phyloP scores from a whole-genome alignment of 2,797 vertebrate genomes.

The Loris lydekkerianus region DNA sequence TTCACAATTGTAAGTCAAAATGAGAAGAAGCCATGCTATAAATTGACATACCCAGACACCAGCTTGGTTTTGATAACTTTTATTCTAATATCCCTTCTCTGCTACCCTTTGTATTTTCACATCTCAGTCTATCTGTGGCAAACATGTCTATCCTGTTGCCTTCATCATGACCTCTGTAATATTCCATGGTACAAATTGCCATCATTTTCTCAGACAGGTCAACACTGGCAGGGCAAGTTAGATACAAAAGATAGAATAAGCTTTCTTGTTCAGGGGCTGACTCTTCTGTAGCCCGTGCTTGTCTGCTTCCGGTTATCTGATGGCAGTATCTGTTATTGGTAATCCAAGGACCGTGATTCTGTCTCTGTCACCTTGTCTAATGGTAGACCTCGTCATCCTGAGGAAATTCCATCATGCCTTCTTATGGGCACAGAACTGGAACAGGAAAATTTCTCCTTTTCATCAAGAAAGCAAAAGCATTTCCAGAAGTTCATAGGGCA shows the following conservation, averaged over 20 bases:
- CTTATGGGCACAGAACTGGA: neutral
- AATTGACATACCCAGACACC: neutral
- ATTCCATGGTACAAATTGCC: neutral
- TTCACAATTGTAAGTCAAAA: slow-evolving; percentile 61
- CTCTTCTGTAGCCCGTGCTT: neutral
- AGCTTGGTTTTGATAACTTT: slow-evolving; percentile 10
- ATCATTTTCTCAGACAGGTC: neutral
- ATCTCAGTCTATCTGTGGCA: neutral
- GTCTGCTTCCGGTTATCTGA: neutral
- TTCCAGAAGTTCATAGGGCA: slow-evolving; percentile 8
- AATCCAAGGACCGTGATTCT: neutral
- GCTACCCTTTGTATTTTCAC: neutral
- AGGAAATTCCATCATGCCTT: neutral
- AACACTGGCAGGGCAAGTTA: neutral
- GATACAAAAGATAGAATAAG: neutral
- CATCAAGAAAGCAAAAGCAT: neutral
- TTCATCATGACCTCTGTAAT: neutral
- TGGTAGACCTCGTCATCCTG: neutral
- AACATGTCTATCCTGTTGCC: neutral
- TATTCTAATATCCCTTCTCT: slow-evolving; percentile 15
- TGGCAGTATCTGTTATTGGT: neutral
- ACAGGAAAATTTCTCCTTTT: slow-evolving; percentile 20
- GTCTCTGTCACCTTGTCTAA: neutral
- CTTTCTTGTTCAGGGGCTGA: neutral
- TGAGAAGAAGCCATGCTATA: neutral